phyloP scores from a whole-genome alignment of 2,113 vertebrate genomes.

The Anolis carolinensis region DNA sequence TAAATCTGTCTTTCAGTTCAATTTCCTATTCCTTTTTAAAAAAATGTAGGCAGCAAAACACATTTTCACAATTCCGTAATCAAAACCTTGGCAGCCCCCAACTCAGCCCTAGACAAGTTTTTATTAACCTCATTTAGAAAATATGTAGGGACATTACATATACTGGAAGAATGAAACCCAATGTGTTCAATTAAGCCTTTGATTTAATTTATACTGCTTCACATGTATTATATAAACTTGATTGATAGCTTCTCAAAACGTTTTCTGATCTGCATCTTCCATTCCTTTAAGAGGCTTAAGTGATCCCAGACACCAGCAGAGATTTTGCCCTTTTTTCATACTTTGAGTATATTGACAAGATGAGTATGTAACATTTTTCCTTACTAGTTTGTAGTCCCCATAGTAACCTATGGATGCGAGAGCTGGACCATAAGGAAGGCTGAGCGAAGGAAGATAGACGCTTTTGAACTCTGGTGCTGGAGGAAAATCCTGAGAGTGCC shows the following conservation, averaged over 20 bases:
- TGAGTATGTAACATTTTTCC: background rate
- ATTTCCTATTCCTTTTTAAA: conserved; percentile 13
- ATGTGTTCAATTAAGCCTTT: background rate
- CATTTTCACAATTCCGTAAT: background rate
- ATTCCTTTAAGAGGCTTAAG: too few species aligned
- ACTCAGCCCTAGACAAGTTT: background rate
- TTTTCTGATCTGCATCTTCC: too few species aligned
- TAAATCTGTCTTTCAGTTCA: background rate
- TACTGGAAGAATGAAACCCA: background rate
- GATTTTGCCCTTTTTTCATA: background rate
- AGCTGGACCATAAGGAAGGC: too few species aligned
- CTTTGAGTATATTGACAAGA: background rate
- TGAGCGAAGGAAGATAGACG: too few species aligned
- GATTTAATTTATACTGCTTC: background rate
- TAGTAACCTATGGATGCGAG: too few species aligned
- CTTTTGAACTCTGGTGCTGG: too few species aligned
- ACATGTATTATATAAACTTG: too few species aligned
- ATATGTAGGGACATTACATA: background rate
- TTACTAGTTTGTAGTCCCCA: too few species aligned
- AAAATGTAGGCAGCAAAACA: background rate
- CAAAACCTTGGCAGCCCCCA: background rate
- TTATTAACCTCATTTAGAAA: background rate
- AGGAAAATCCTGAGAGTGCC: too few species aligned
- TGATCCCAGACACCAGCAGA: background rate
- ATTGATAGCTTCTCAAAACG: too few species aligned